Conservation (phyloP, 2,888 invertebrate genomes). For the Sialis lutaria region DNA sequence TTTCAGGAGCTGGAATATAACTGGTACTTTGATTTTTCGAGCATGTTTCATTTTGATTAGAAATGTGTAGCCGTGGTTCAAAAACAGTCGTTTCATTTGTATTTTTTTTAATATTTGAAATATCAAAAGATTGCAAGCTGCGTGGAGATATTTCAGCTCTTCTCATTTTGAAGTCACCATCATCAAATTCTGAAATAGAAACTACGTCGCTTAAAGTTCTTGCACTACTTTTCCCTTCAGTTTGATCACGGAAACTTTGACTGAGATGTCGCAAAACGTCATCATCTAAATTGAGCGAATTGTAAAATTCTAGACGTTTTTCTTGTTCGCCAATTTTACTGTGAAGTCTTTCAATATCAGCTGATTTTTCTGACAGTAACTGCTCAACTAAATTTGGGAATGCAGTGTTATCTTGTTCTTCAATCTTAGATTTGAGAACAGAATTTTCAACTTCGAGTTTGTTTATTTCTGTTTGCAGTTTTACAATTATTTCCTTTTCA, state of each 20-base stretch:
- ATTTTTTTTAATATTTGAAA: not conserved
- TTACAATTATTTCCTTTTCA: conserved; percentile 28
- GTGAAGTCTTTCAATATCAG: conserved; percentile 44
- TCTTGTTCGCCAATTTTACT: conserved; percentile 36
- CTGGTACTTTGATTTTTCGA: not conserved
- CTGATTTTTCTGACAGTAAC: conserved; percentile 49
- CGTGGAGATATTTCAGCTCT: conserved; percentile 23
- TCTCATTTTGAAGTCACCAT: conserved; percentile 39
- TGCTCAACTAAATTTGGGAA: conserved; percentile 37
- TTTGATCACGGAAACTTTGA: conserved; percentile 11
- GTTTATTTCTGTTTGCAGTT: conserved; percentile 33
- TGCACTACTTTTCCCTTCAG: conserved; percentile 39
- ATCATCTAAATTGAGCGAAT: conserved; percentile 40
- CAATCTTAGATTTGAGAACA: conserved; percentile 27
- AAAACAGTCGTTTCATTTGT: not conserved
- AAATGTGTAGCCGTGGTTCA: not conserved
- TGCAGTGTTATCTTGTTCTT: conserved; percentile 24
- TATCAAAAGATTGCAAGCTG: conserved; percentile 6
- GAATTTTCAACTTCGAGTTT: conserved; percentile 25
- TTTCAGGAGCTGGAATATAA: not conserved
- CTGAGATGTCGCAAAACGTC: conserved; percentile 30
- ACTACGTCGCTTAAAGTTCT: conserved; percentile 54
- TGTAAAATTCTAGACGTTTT: conserved; percentile 29
- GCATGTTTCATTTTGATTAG: not conserved
- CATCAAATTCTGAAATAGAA: conserved; percentile 55